Percentiles rank a stretch among this genome's conserved stretches.
phyloP scores from a whole-genome alignment of 1,140 invertebrate species.

The Muscidifurax raptorellus region DNA sequence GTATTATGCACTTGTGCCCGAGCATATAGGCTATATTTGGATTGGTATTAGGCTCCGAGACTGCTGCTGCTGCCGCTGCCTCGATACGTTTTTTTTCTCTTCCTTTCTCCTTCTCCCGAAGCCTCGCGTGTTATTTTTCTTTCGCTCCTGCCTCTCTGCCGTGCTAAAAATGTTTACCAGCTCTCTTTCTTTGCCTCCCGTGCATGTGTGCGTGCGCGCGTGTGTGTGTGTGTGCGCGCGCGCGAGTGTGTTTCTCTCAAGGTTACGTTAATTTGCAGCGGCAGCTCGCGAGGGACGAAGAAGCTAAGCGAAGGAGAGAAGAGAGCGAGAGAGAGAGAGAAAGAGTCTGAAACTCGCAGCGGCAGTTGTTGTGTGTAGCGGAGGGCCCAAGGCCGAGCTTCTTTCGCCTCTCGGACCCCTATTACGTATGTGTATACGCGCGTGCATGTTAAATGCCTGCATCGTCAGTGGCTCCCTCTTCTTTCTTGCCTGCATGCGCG shows the following conservation, averaged over 20 bases:
- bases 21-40: conserved; percentile 18
- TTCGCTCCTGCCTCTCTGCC: conserved; percentile 3
- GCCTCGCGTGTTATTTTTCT: conserved; percentile 24
- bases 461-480: background rate
- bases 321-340: background rate
- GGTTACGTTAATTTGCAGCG: conserved; percentile 64
- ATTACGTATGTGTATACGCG: background rate
- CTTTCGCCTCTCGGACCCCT: conserved; percentile 3
- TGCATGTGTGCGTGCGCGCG: background rate
- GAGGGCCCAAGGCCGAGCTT: conserved; percentile 38
- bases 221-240: conserved; percentile 27
- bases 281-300: conserved; percentile 44
- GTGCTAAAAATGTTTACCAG: conserved; percentile 45
- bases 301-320: conserved; percentile 13
- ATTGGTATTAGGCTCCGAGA: conserved; percentile 5
- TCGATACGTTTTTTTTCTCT: background rate
- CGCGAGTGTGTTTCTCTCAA: conserved; percentile 54
- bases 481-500: background rate
- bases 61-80: background rate
- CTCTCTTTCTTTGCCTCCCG: conserved; percentile 6
- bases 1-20: background rate
- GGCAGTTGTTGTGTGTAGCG: conserved; percentile 27
- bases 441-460: conserved; percentile 35
- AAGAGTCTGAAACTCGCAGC: conserved; percentile 11
- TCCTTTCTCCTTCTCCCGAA: background rate